phyloP scores from a whole-genome alignment of 1,140 invertebrate species.

The Ridgeia piscesae region DNA sequence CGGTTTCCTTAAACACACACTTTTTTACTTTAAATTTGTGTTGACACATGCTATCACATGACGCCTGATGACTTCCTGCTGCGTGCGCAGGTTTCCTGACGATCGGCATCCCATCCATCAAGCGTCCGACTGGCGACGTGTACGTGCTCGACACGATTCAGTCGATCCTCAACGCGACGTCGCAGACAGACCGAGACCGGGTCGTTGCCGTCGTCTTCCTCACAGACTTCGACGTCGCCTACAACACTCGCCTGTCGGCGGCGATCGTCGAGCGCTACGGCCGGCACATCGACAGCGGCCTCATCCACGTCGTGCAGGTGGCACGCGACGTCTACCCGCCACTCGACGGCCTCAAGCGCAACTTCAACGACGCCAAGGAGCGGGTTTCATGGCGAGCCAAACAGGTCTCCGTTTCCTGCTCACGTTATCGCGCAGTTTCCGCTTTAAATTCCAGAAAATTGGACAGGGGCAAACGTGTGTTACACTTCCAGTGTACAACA shows the following conservation, averaged over 20 bases:
- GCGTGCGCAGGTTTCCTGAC: slow-evolving; percentile 41
- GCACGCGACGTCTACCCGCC: slow-evolving; percentile 45
- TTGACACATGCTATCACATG: not conserved
- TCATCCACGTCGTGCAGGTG: slow-evolving; percentile 48
- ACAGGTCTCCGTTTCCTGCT: slow-evolving; percentile 37
- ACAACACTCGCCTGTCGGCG: slow-evolving; percentile 33
- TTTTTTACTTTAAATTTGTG: not conserved
- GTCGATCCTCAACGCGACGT: slow-evolving; percentile 37
- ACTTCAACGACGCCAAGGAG: slow-evolving; percentile 46
- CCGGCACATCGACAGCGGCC: slow-evolving; percentile 35
- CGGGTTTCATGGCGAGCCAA: slow-evolving; percentile 54
- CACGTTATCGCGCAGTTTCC: not conserved
- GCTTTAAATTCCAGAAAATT: not conserved
- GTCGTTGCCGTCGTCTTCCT: slow-evolving; percentile 40
- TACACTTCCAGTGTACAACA: too few species aligned
- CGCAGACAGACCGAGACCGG: slow-evolving; percentile 28
- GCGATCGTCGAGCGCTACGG: slow-evolving; percentile 31
- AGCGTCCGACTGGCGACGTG: slow-evolving; percentile 30
- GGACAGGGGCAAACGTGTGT: too few species aligned
- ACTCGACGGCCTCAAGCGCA: slow-evolving; percentile 43
- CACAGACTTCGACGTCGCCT: slow-evolving; percentile 37
- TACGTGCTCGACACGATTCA: slow-evolving; percentile 43
- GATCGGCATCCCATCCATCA: slow-evolving; percentile 48
- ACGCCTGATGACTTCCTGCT: not conserved
- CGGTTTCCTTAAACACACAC: not conserved